These are phyloP conservation scores for Macquaria australasica DNA, from an alignment of 2,113 vertebrate species.

Conservation along the genomic window DNA sequence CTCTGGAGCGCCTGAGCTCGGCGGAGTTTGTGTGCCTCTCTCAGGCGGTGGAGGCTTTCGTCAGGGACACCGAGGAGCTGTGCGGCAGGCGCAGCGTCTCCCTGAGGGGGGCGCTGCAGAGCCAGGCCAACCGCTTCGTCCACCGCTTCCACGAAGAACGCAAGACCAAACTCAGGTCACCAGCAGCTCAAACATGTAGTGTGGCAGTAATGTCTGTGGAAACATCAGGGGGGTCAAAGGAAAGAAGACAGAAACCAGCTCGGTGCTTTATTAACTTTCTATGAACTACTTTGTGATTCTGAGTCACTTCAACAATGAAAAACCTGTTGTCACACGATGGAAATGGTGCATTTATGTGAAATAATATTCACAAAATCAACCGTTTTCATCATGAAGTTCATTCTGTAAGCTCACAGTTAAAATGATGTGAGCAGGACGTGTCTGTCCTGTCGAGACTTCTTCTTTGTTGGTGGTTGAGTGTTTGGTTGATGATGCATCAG, in stretches of 20 bases:
- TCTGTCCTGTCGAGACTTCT: not conserved
- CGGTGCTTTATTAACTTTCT: too few relatives aligned
- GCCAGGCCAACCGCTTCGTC: slow-evolving; percentile 96
- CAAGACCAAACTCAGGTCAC: slow-evolving; percentile 95
- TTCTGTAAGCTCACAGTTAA: too few relatives aligned
- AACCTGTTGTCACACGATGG: not conserved
- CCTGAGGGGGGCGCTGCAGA: slow-evolving; percentile 95
- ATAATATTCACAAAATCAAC: too few relatives aligned
- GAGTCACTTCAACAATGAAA: too few relatives aligned
- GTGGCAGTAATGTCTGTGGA: not conserved
- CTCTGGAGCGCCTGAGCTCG: slow-evolving; percentile 95
- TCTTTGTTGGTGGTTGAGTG: too few relatives aligned
- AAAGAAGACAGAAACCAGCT: too few relatives aligned
- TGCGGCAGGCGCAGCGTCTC: slow-evolving; percentile 92
- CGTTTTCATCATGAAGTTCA: too few relatives aligned
- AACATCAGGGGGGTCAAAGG: too few relatives aligned
- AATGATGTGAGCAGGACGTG: too few relatives aligned
- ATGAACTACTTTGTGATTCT: too few relatives aligned
- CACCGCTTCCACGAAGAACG: slow-evolving; percentile 98
- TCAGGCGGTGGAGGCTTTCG: slow-evolving; percentile 92
- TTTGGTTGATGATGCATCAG: too few relatives aligned
- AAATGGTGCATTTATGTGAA: not conserved
- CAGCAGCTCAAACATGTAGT: not conserved
- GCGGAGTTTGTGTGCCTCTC: slow-evolving; percentile 93
- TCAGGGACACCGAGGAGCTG: slow-evolving; percentile 91